Conservation (phyloP, 2,888 invertebrate genomes). For the Erebia ligea region DNA sequence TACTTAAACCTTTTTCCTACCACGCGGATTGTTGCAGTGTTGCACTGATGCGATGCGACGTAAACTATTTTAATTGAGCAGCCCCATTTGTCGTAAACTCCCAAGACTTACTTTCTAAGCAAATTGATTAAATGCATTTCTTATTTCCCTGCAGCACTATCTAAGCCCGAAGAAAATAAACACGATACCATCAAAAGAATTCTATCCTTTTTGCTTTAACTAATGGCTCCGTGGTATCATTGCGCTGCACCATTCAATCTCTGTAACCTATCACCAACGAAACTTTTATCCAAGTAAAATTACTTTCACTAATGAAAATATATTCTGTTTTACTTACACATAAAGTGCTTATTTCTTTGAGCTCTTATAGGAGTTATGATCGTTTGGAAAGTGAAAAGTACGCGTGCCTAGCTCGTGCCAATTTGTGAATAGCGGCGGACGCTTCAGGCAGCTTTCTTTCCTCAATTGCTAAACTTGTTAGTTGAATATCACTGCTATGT, state of each 20-base stretch:
- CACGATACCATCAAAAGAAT: slow-evolving; percentile 63
- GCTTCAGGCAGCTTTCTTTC: slow-evolving; percentile 79
- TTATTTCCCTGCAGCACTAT: slow-evolving; percentile 36
- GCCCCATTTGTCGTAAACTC: slow-evolving; percentile 15
- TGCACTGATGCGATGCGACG: slow-evolving; percentile 5
- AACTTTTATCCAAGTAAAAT: slow-evolving; percentile 40
- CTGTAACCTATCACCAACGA: slow-evolving; percentile 57
- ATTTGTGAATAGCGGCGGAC: slow-evolving; percentile 81
- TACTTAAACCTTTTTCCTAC: too few species aligned
- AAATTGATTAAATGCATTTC: slow-evolving; percentile 38
- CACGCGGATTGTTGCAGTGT: neutral
- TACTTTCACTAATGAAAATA: slow-evolving; percentile 29
- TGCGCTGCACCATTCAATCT: slow-evolving; percentile 74
- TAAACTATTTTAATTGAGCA: slow-evolving; percentile 13
- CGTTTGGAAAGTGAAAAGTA: slow-evolving; percentile 48
- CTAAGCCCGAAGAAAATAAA: slow-evolving; percentile 41
- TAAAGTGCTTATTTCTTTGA: slow-evolving; percentile 47
- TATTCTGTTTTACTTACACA: neutral
- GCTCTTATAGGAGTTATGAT: slow-evolving; percentile 43
- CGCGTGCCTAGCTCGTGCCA: slow-evolving; percentile 82
- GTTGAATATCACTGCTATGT: slow-evolving; percentile 73
- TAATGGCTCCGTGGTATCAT: slow-evolving; percentile 71
- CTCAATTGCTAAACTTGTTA: slow-evolving; percentile 78
- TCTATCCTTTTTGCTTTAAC: slow-evolving; percentile 66
- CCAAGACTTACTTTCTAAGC: slow-evolving; percentile 30